Evolutionary conservation across 2,797 vertebrate species (phyloP).

Genomic region (Gastrophryne carolinensis): DNA sequence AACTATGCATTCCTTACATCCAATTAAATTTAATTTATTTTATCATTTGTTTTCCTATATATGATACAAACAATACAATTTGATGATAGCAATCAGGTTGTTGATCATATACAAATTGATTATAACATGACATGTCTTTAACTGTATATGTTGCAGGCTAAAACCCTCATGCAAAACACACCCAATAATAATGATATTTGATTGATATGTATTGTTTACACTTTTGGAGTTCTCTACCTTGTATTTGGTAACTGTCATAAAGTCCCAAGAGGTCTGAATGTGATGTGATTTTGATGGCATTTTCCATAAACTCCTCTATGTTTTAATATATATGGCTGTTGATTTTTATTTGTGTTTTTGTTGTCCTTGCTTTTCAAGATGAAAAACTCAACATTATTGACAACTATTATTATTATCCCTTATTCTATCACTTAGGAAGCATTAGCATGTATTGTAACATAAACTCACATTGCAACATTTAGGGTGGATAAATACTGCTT

Average conservation of each 20-base stretch:
- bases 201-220: conserved; percentile 40
- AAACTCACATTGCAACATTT: no score
- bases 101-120: not conserved
- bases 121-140: not conserved
- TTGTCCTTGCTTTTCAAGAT: no score
- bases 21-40: no score
- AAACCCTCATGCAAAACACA: conserved; percentile 11
- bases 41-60: no score
- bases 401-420: no score
- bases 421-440: no score
- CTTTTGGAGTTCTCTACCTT: conserved; percentile 41
- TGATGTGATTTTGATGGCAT: conserved; percentile 50
- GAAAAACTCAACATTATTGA: no score
- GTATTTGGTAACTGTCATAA: conserved; percentile 48
- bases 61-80: no score
- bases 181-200: conserved; percentile 2
- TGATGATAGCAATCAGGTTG: not conserved
- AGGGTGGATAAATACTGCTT: no score
- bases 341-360: conserved; percentile 24
- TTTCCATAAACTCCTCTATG: conserved; percentile 50
- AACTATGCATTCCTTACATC: no score
- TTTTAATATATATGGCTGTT: conserved; percentile 45
- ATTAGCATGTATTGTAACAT: no score
- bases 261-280: conserved; percentile 35
- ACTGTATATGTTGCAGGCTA: conserved; percentile 1